Evolutionary conservation across 2,113 vertebrate species (phyloP).

Genomic region (Erpornis zantholeuca): DNA sequence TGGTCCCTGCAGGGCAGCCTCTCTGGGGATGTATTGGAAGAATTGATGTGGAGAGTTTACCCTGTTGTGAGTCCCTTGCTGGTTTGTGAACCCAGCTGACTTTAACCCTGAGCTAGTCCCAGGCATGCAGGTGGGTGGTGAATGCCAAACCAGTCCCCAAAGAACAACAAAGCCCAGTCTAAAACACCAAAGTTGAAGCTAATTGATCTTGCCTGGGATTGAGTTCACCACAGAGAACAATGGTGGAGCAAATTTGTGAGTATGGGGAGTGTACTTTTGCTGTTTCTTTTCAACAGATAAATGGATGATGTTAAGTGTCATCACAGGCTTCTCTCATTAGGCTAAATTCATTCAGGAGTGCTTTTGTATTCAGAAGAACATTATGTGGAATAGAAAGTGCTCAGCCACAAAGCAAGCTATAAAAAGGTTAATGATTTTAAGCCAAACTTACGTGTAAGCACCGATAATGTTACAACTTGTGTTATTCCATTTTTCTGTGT

Average conservation of each 20-base stretch:
- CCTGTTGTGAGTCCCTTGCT: background rate
- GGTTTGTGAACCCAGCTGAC: background rate
- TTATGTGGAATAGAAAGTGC: background rate
- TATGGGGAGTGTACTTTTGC: background rate
- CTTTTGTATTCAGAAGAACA: background rate
- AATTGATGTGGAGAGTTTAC: background rate
- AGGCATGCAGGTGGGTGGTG: background rate
- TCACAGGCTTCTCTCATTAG: background rate
- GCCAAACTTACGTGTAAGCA: background rate
- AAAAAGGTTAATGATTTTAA: background rate
- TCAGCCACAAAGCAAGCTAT: background rate
- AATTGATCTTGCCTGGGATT: background rate
- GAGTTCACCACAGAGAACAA: background rate
- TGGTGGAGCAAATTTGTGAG: background rate
- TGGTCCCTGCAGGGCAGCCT: background rate
- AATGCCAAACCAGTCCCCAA: background rate
- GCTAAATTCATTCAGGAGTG: background rate
- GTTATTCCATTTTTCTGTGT: background rate
- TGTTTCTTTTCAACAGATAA: background rate
- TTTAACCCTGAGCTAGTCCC: background rate
- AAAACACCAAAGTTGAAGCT: background rate
- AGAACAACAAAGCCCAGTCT: background rate
- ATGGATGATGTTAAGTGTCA: background rate
- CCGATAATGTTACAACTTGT: background rate
- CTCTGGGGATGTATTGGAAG: accelerated